phyloP scores from a whole-genome alignment of 2,888 invertebrate species.

The Notodonta dromedarius region DNA sequence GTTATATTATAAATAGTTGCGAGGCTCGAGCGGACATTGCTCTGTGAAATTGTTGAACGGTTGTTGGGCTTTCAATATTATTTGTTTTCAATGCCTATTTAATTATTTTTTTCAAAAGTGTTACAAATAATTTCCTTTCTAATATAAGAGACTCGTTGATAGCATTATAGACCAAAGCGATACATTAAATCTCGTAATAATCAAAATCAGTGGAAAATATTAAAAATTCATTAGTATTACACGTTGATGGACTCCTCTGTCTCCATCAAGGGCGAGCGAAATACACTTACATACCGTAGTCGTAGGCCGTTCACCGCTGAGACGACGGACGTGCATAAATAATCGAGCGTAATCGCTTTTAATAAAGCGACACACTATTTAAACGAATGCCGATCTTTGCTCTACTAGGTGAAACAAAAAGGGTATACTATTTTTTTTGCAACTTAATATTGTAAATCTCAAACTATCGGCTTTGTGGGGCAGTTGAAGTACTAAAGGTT shows the following conservation, averaged over 20 bases:
- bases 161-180: too few relatives aligned
- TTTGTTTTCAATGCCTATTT: too few relatives aligned
- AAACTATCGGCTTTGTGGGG: too few relatives aligned
- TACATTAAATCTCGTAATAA: too few relatives aligned
- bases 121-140: too few relatives aligned
- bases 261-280: constrained; percentile 3
- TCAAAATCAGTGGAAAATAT: too few relatives aligned
- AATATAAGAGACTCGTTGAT: too few relatives aligned
- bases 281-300: constrained; percentile 3
- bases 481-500: too few relatives aligned
- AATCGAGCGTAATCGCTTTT: constrained; percentile 71
- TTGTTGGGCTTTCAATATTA: constrained; percentile 7
- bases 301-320: constrained; percentile 55
- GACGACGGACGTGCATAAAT: constrained; percentile 73
- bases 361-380: constrained; percentile 66
- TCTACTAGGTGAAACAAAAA: too few relatives aligned
- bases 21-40: neutral
- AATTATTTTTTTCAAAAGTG: too few relatives aligned
- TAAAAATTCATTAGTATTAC: constrained; percentile 16
- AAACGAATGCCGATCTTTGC: constrained; percentile 66
- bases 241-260: constrained; percentile 1
- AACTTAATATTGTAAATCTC: too few relatives aligned
- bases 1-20: neutral
- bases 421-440: too few relatives aligned
- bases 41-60: neutral